Evolutionary conservation across 2,888 invertebrate genomes (phyloP).

Genomic region (Tricholauxania praeusta): DNA sequence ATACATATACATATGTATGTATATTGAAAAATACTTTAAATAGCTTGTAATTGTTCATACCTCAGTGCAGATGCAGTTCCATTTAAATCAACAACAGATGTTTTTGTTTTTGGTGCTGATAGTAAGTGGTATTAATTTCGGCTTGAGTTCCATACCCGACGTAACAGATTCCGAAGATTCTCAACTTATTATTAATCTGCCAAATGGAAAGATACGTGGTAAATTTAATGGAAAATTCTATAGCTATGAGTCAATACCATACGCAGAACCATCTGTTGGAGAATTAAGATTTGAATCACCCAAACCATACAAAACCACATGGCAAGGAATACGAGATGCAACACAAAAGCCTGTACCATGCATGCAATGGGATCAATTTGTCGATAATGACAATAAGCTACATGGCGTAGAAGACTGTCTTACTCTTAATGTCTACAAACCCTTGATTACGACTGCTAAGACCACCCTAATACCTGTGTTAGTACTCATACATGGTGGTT

Average conservation of each 20-base stretch:
- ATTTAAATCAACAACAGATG: no score
- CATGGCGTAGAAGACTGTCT: slow-evolving; percentile 78
- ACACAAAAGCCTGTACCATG: slow-evolving; percentile 72
- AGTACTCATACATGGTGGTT: slow-evolving; percentile 77
- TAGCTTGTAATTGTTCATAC: no score
- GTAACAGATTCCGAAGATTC: not conserved
- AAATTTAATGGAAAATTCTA: slow-evolving; percentile 65
- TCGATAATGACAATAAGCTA: slow-evolving; percentile 50
- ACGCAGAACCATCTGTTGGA: slow-evolving; percentile 76
- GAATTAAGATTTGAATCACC: slow-evolving; percentile 72
- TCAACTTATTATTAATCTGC: slow-evolving; percentile 50
- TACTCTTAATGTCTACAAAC: slow-evolving; percentile 75
- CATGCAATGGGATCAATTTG: slow-evolving; percentile 73
- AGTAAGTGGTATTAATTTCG: no score
- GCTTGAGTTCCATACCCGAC: no score
- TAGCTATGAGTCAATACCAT: slow-evolving; percentile 77
- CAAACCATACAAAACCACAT: slow-evolving; percentile 49
- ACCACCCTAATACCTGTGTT: slow-evolving; percentile 71
- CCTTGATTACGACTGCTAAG: slow-evolving; percentile 52
- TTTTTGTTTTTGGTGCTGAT: no score
- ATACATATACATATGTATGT: no score
- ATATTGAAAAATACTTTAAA: no score
- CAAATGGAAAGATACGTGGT: slow-evolving; percentile 57
- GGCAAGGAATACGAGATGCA: slow-evolving; percentile 67
- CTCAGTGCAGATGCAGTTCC: no score